Conservation (phyloP, 2,888 invertebrate species). For the Pseudanteris insignis region DNA sequence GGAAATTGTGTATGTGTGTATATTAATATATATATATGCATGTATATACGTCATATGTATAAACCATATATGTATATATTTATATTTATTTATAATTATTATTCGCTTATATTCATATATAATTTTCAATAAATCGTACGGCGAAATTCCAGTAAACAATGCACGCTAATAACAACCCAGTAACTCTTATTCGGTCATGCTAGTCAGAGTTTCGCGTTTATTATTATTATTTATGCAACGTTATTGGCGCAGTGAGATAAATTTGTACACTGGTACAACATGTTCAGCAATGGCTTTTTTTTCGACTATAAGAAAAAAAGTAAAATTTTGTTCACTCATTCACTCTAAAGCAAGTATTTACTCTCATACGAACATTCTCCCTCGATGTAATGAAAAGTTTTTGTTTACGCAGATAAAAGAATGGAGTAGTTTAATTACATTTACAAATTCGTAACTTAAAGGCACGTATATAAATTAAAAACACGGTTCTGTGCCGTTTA, state of each 20-base stretch:
- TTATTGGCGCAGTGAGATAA: no score
- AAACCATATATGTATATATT: conserved; percentile 56
- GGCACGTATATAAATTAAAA: conserved; percentile 42
- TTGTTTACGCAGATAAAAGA: conserved; percentile 47
- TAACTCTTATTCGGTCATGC: conserved; percentile 52
- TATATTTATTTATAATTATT: conserved; percentile 38
- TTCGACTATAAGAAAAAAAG: no score
- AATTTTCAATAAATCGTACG: conserved; percentile 38
- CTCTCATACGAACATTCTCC: conserved; percentile 11
- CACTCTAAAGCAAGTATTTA: no score
- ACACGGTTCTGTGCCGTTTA: conserved; percentile 9
- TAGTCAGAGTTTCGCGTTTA: no score
- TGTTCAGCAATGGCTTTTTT: no score
- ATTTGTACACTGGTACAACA: no score
- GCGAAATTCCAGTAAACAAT: conserved; percentile 29
- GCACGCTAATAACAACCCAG: conserved; percentile 56
- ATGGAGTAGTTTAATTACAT: conserved; percentile 44
- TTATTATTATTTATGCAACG: no score
- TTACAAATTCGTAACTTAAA: conserved; percentile 36
- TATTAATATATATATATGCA: conserved; percentile 35
- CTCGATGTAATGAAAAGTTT: conserved; percentile 34
- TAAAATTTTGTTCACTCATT: no score
- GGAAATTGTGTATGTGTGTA: no score
- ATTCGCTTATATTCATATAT: conserved; percentile 41
- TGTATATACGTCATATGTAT: conserved; percentile 53